Conservation (phyloP, 2,113 vertebrate species). For the Pelmatolapia mariae region DNA sequence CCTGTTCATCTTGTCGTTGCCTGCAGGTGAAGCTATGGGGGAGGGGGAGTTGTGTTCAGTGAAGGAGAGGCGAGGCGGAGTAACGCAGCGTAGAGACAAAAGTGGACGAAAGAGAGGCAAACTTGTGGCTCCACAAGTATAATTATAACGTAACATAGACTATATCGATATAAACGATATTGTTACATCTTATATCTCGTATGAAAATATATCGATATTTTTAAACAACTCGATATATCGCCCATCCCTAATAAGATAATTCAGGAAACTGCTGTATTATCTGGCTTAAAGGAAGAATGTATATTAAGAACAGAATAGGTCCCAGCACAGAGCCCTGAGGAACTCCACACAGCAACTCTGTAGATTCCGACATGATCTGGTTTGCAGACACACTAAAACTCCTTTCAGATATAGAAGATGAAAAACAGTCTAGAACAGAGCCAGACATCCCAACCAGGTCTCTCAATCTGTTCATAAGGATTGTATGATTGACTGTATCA, state of each 20-base stretch:
- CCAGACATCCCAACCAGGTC: not conserved
- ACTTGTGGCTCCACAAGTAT: too few species aligned
- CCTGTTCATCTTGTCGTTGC: too few species aligned
- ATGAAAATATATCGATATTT: too few species aligned
- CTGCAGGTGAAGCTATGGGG: too few species aligned
- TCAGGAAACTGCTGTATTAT: not conserved
- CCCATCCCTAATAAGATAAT: not conserved
- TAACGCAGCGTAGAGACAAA: too few species aligned
- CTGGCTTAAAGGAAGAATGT: not conserved
- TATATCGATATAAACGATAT: too few species aligned
- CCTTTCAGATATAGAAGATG: not conserved
- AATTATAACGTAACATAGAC: too few species aligned
- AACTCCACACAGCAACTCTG: not conserved
- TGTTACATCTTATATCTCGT: too few species aligned
- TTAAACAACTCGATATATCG: too few species aligned
- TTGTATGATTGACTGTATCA: not conserved
- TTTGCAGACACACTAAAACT: not conserved
- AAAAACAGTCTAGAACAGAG: not conserved
- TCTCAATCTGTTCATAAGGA: not conserved
- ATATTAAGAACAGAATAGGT: not conserved
- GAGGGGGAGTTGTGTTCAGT: too few species aligned
- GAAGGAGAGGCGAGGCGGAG: too few species aligned
- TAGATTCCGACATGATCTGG: not conserved
- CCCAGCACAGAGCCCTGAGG: not conserved
- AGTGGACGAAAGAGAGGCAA: too few species aligned